Evolutionary conservation across 2,797 vertebrate genomes (phyloP).

Genomic region (Hoplostethus mediterraneus): DNA sequence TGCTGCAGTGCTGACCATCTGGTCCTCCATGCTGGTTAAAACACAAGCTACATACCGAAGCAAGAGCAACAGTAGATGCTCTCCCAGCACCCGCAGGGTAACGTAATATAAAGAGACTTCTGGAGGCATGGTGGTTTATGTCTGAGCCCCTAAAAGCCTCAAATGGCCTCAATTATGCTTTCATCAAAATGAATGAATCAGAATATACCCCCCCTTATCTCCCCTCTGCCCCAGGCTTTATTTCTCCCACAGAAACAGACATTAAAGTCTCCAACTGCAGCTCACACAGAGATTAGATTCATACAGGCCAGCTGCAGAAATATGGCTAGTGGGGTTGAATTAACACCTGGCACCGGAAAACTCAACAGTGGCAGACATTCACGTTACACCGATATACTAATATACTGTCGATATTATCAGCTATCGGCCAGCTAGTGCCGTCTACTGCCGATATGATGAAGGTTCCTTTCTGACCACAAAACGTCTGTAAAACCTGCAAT

Average conservation of each 20-base stretch:
- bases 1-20: conserved; percentile 37
- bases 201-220: conserved; percentile 50
- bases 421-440: not conserved
- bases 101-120: conserved; percentile 46
- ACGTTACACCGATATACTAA: conserved; percentile 15
- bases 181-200: conserved; percentile 53
- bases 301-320: conserved; percentile 17
- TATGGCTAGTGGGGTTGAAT: conserved; percentile 21
- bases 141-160: conserved; percentile 58
- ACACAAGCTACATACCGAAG: not conserved
- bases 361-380: not conserved
- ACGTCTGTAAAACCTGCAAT: too few relatives aligned
- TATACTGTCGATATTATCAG: not conserved
- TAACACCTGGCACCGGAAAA: conserved; percentile 18
- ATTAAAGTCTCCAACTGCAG: conserved; percentile 39
- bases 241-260: conserved; percentile 25
- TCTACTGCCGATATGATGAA: too few relatives aligned
- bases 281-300: conserved; percentile 37
- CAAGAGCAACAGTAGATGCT: conserved; percentile 19
- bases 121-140: conserved; percentile 26
- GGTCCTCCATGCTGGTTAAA: conserved; percentile 12
- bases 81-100: conserved; percentile 43
- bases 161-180: conserved; percentile 64
- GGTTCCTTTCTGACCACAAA: too few relatives aligned
- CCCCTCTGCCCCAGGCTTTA: conserved; percentile 1